Evolutionary conservation across 2,797 vertebrate species (phyloP).

Genomic region (Chaetodon trifasciatus): DNA sequence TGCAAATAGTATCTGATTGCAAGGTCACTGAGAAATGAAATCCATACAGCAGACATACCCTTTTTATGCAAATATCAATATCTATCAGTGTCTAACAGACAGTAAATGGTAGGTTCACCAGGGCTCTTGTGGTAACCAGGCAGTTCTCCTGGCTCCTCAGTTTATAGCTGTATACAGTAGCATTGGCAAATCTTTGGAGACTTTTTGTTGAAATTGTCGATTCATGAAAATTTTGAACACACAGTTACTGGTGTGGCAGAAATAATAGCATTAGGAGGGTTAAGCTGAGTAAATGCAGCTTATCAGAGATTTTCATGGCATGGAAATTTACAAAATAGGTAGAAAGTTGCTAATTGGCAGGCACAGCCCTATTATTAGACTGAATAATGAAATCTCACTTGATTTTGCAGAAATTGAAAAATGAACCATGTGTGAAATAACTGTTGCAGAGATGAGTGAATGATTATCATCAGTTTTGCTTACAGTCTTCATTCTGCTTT

Average conservation of each 20-base stretch:
- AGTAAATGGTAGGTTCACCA: background rate
- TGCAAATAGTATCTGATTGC: background rate
- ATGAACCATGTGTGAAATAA: background rate
- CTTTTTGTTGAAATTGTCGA: background rate
- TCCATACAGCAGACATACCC: background rate
- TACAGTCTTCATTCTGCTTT: background rate
- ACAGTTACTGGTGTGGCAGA: background rate
- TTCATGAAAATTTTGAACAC: background rate
- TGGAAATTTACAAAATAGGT: background rate
- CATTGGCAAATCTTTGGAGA: background rate
- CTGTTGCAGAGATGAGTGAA: background rate
- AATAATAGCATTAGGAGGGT: background rate
- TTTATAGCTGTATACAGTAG: background rate
- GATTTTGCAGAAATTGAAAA: background rate
- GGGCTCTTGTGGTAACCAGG: background rate
- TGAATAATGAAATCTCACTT: background rate
- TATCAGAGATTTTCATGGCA: background rate
- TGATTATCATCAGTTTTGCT: background rate
- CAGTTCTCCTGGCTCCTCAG: background rate
- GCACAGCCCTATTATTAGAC: background rate
- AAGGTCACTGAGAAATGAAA: background rate
- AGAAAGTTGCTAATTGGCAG: background rate
- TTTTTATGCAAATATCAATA: background rate
- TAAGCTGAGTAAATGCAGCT: background rate
- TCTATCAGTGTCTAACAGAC: conserved; percentile 6